These are phyloP conservation scores for Caradrina kadenii DNA, from an alignment of 2,888 invertebrate species.

Conservation along the genomic window DNA sequence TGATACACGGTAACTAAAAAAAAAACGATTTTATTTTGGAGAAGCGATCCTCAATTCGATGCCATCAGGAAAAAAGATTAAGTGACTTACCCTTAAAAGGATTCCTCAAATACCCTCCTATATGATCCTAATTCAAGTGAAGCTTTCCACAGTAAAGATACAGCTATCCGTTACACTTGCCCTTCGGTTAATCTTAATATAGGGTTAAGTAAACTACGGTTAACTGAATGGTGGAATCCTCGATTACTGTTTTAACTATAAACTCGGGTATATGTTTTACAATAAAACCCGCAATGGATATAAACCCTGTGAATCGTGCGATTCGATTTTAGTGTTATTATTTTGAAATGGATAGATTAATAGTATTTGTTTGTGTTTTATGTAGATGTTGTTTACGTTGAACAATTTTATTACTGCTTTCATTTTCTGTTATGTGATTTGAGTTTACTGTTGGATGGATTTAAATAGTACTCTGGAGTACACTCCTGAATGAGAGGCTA, in stretches of 20 bases:
- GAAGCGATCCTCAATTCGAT: too few species aligned
- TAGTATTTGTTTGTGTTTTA: neutral
- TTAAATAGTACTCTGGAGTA: neutral
- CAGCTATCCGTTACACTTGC: conserved; percentile 47
- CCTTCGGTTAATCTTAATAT: conserved; percentile 57
- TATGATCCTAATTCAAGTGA: conserved; percentile 53
- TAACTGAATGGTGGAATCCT: conserved; percentile 44
- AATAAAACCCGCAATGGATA: conserved; percentile 30
- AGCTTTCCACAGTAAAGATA: conserved; percentile 53
- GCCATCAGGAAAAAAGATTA: conserved; percentile 8
- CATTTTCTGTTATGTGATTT: neutral
- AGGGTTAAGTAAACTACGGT: conserved; percentile 57
- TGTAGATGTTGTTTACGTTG: conserved; percentile 1
- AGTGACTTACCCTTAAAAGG: conserved; percentile 36
- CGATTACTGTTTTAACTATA: conserved; percentile 49
- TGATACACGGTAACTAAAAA: too few species aligned
- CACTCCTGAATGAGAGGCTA: too few species aligned
- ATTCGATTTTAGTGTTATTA: conserved; percentile 49
- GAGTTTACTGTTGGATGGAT: neutral
- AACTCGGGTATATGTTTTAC: conserved; percentile 29
- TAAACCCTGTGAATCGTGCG: conserved; percentile 30
- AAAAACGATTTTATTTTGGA: too few species aligned
- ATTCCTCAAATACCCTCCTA: conserved; percentile 34
- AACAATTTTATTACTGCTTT: neutral
- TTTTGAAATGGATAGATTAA: conserved; percentile 28